Conservation (phyloP, 2,113 vertebrate species). For the Phoxinus phoxinus region DNA sequence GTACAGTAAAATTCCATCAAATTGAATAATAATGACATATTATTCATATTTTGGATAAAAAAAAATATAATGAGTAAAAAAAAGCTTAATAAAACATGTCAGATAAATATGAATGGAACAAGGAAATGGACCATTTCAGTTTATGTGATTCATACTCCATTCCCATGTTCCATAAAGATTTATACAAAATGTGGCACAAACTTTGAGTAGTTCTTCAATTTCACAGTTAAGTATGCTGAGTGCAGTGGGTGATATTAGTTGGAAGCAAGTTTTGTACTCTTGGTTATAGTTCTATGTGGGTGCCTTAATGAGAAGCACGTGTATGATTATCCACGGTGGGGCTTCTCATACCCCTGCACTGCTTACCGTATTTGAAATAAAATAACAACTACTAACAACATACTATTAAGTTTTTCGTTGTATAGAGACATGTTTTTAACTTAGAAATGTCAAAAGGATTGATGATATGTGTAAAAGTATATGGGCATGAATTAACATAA, state of each 20-base stretch:
- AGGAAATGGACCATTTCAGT: too few relatives aligned
- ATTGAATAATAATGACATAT: too few relatives aligned
- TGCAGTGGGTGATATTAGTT: not conserved
- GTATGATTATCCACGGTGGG: not conserved
- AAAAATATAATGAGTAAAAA: too few relatives aligned
- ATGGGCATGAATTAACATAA: constrained; percentile 4
- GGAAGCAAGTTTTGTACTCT: not conserved
- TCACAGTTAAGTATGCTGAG: not conserved
- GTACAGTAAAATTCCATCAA: too few relatives aligned
- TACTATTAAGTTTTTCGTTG: not conserved
- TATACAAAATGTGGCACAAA: too few relatives aligned
- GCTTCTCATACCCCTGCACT: not conserved
- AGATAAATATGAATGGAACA: too few relatives aligned
- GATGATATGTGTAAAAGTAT: not conserved
- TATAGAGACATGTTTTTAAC: not conserved
- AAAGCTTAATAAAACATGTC: too few relatives aligned
- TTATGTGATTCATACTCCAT: too few relatives aligned
- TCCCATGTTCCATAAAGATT: too few relatives aligned
- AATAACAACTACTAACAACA: not conserved
- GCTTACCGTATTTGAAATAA: constrained; percentile 17
- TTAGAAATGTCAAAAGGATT: not conserved
- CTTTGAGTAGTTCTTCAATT: too few relatives aligned
- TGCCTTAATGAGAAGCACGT: not conserved
- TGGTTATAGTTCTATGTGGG: not conserved
- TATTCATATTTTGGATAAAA: too few relatives aligned